phyloP scores from a whole-genome alignment of 2,888 invertebrate species.

The Strigamia maritima region DNA sequence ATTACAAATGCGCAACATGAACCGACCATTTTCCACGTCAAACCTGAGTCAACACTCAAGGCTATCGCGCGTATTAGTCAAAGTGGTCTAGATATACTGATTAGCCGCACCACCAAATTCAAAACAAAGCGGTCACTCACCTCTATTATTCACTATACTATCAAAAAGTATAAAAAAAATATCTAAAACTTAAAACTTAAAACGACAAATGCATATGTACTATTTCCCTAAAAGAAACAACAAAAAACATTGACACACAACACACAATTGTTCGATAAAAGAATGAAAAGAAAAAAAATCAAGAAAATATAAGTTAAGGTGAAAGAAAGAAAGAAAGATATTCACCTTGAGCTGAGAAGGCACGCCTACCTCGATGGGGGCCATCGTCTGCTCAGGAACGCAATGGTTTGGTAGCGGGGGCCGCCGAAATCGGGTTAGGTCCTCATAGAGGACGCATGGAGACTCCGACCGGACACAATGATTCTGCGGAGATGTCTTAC shows the following conservation, averaged over 20 bases:
- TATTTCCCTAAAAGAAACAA: no score
- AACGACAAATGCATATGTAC: no score
- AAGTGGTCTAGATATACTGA: slow-evolving; percentile 6
- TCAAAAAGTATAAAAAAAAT: no score
- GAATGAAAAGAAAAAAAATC: not conserved
- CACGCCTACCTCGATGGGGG: slow-evolving; percentile 45
- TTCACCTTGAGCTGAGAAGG: slow-evolving; percentile 39
- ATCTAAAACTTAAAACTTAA: not conserved
- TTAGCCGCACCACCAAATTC: not conserved
- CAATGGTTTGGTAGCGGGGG: slow-evolving; percentile 44
- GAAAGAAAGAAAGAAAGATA: slow-evolving; percentile 24
- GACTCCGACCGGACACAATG: slow-evolving; percentile 44
- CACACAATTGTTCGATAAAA: not conserved
- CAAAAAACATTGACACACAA: not conserved
- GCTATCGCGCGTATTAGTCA: not conserved
- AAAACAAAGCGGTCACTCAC: not conserved
- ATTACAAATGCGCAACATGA: not conserved
- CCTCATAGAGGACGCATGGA: slow-evolving; percentile 45
- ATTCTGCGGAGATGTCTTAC: slow-evolving; percentile 44
- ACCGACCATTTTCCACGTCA: not conserved
- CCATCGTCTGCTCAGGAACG: slow-evolving; percentile 43
- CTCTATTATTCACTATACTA: no score
- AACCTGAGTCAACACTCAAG: slow-evolving; percentile 17
- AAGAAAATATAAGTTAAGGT: not conserved
- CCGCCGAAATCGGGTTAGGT: slow-evolving; percentile 45